These are phyloP conservation scores for Strigops habroptila DNA, from an alignment of 2,113 vertebrate genomes.

Conservation along the genomic window DNA sequence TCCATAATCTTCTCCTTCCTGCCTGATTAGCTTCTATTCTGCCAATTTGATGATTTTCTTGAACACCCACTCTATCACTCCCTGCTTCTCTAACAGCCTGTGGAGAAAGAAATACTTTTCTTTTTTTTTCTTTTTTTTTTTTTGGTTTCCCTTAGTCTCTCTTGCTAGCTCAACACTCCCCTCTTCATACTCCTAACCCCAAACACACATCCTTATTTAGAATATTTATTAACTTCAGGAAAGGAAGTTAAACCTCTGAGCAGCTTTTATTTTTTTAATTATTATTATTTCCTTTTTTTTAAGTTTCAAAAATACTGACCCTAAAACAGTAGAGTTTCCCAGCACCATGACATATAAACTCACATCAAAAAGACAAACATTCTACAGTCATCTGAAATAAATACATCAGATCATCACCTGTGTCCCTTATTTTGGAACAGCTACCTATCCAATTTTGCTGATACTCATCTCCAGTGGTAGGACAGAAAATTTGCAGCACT, in stretches of 20 bases:
- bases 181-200: background rate
- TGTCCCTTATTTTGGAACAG: background rate
- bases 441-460: background rate
- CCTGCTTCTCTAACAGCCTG: background rate
- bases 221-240: background rate
- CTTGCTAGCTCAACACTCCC: background rate
- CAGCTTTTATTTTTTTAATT: background rate
- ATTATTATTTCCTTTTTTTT: background rate
- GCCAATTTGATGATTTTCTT: slow-evolving; percentile 19
- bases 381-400: background rate
- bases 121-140: background rate
- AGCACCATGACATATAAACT: background rate
- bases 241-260: background rate
- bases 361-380: background rate
- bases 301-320: background rate
- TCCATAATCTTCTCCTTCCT: slow-evolving; percentile 28
- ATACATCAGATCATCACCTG: background rate
- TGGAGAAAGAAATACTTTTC: background rate
- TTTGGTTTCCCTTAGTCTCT: background rate
- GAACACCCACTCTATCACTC: background rate
- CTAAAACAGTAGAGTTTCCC: background rate
- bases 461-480: background rate
- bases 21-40: slow-evolving; percentile 41
- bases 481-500: background rate
- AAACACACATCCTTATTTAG: background rate